Evolutionary conservation across 1,140 invertebrate genomes (phyloP).

Genomic region (Fopius arisanus): DNA sequence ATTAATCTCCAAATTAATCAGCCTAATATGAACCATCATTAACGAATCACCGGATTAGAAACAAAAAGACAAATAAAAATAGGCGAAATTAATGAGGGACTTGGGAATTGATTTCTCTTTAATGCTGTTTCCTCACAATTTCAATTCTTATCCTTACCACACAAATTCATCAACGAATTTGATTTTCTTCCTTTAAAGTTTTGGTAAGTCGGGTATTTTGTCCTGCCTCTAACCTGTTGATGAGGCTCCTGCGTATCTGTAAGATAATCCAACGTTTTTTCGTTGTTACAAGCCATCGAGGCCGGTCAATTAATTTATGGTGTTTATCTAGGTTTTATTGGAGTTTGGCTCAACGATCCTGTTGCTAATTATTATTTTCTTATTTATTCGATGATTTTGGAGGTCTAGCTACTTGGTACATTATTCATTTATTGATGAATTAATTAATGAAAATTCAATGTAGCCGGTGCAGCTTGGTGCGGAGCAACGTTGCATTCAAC

Average conservation of each 20-base stretch:
- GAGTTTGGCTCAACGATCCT: background rate
- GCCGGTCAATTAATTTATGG: constrained; percentile 36
- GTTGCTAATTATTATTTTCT: background rate
- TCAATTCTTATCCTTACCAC: constrained; percentile 76
- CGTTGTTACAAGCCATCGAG: constrained; percentile 59
- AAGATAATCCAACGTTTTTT: constrained; percentile 66
- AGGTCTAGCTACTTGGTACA: constrained; percentile 52
- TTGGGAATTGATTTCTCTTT: background rate
- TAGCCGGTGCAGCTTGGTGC: constrained; percentile 58
- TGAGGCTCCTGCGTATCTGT: constrained; percentile 76
- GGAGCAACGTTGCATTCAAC: constrained; percentile 57
- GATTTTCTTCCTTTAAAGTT: constrained; percentile 89
- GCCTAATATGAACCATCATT: background rate
- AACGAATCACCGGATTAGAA: background rate
- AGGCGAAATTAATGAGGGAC: constrained; percentile 32
- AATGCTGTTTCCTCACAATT: background rate
- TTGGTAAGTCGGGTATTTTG: constrained; percentile 84
- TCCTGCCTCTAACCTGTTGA: constrained; percentile 77
- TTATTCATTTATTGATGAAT: constrained; percentile 17
- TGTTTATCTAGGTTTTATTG: background rate
- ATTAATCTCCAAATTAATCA: background rate
- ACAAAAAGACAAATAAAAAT: background rate
- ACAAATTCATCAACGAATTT: constrained; percentile 92
- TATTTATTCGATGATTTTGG: background rate
- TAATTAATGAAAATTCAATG: constrained; percentile 19